phyloP scores from a whole-genome alignment of 2,113 vertebrate species.

The Stictonetta naevosa region DNA sequence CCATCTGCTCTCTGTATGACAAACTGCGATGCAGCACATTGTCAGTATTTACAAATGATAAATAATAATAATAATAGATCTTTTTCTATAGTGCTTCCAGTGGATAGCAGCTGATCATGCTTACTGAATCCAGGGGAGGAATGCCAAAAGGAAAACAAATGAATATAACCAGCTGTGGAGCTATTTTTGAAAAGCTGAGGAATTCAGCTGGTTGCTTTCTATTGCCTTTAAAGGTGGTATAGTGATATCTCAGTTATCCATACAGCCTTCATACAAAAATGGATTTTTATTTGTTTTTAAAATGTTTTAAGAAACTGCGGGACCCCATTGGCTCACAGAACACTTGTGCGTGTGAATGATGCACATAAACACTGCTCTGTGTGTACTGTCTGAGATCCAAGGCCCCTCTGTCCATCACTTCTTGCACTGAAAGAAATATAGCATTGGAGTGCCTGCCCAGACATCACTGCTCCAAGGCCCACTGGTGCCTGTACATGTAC shows the following conservation, averaged over 20 bases:
- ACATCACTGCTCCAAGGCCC: not conserved
- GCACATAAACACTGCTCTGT: not conserved
- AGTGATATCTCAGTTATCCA: not conserved
- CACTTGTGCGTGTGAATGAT: accelerated
- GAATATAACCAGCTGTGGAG: constrained; percentile 44
- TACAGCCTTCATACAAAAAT: not conserved
- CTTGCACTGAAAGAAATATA: not conserved
- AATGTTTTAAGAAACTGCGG: not conserved
- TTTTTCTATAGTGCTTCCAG: constrained; percentile 29
- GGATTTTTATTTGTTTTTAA: not conserved
- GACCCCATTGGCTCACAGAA: not conserved
- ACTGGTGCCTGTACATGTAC: accelerated
- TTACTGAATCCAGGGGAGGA: constrained; percentile 32
- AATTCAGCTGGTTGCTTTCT: constrained; percentile 16
- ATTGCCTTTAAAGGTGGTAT: constrained; percentile 40
- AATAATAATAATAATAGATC: constrained; percentile 37
- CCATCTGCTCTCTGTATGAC: constrained; percentile 36
- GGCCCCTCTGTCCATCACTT: not conserved
- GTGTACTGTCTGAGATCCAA: not conserved
- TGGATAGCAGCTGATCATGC: constrained; percentile 43
- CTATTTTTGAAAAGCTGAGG: constrained; percentile 53
- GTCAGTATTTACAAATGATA: not conserved
- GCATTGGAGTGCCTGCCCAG: not conserved
- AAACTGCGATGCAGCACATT: not conserved
- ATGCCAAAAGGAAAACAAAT: constrained; percentile 49